phyloP scores from a whole-genome alignment of 2,888 invertebrate species.

The Drosophila antonietae region DNA sequence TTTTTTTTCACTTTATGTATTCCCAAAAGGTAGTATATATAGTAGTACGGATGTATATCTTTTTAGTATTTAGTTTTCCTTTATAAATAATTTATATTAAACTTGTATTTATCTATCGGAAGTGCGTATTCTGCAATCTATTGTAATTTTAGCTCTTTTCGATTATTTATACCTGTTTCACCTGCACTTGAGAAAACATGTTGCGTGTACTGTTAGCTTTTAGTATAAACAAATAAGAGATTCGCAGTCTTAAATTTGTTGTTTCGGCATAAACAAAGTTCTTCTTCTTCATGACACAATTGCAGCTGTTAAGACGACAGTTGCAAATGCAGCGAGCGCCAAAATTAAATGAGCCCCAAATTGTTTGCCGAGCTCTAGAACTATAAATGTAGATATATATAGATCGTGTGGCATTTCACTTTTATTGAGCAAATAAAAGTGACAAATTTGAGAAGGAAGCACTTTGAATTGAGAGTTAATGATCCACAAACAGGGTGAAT shows the following conservation, averaged over 20 bases:
- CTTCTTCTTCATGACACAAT: constrained; percentile 38
- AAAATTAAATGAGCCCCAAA: constrained; percentile 55
- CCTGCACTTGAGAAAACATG: constrained; percentile 30
- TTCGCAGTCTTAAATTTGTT: constrained; percentile 38
- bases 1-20: no score
- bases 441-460: not conserved
- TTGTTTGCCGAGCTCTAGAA: constrained; percentile 40
- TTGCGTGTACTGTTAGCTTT: constrained; percentile 33
- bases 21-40: not conserved
- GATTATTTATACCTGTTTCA: constrained; percentile 30
- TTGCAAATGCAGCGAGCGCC: constrained; percentile 50
- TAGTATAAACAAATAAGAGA: constrained; percentile 63
- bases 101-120: constrained; percentile 26
- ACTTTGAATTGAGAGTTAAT: no score
- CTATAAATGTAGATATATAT: constrained; percentile 12
- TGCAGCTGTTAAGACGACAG: constrained; percentile 59
- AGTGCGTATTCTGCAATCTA: constrained; percentile 19
- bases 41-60: not conserved
- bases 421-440: not conserved
- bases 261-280: constrained; percentile 20
- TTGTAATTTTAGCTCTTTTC: constrained; percentile 9
- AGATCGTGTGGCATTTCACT: constrained; percentile 4
- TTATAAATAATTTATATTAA: not conserved
- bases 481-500: not conserved
- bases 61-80: not conserved